Evolutionary conservation across 1,140 invertebrate genomes (phyloP), one percentile per base, ranked within the genome.

Genomic region (Cydia fagiglandana): DNA sequence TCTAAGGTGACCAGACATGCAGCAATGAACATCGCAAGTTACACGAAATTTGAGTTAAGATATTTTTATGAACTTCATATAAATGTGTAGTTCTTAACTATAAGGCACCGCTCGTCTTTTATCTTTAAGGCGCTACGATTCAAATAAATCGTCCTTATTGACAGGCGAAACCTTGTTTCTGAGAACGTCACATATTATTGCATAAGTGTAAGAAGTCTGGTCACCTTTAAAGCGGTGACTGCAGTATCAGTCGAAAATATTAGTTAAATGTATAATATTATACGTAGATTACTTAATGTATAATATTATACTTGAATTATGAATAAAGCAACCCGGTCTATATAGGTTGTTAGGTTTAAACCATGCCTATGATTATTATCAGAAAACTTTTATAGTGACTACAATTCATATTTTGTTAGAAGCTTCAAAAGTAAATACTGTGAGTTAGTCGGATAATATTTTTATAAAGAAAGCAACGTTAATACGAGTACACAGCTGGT

Each of bases 1-100:
- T 83, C 73, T 53, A 91, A 91, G 91, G 86, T 90, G 90, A 91
- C 91, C 91, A 93, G 91, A 93, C 91, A 91, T 91, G 91, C 91
- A 93, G 91, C 83, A 91, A 93, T 89, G 90, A 61, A 90, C 82
- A 70, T 78, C 77, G 77, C 79, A 79, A 53, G 77, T 80, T 77
- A 73, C 2, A 24, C 56, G 7, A 20, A 10, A 61, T 53, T 53
- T n/a, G 20, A 9, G 56, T 61, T 61, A 61, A 61, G n/a, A 61
- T 4, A 24, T 24, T n/a, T 2, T 17, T 24, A 61, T 2, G 56
- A 61, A 61, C 56, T 20, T 61, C 56, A 20, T 24, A 24, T 56
- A 56, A 56, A 56, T 61, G 56, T 61, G 17, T 61, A 61, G 53
- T 61, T 61, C 56, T 61, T 24, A 61, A 20, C 9, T 12, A 24